These are phyloP conservation scores for Callochromis pleurospilus DNA, from an alignment of 2,113 vertebrate genomes.

Conservation along the genomic window DNA sequence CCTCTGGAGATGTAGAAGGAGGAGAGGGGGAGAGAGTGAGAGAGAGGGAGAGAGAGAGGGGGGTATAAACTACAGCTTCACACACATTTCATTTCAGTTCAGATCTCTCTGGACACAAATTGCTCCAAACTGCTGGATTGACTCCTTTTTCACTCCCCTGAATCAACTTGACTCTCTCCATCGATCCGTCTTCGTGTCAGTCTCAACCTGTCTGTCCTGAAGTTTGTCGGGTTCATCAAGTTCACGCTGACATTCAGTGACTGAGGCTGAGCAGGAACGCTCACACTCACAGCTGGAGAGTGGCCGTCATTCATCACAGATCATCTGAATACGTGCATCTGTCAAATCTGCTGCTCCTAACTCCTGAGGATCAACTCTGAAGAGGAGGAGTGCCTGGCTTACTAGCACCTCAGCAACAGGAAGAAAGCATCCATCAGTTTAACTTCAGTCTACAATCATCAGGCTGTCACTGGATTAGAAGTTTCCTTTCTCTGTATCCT, in stretches of 20 bases:
- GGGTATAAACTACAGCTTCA: slow-evolving; percentile 6
- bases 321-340: not conserved
- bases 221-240: not conserved
- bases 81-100: not conserved
- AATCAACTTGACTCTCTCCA: not conserved
- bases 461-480: not conserved
- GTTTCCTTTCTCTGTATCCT: not conserved
- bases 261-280: not conserved
- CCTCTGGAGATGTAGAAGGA: slow-evolving; percentile 42
- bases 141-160: not conserved
- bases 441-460: rapidly evolving
- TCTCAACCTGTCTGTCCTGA: not conserved
- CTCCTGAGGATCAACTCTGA: not conserved
- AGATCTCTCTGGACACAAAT: slow-evolving; percentile 15
- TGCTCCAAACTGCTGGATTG: not conserved
- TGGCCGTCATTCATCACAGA: not conserved
- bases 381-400: not conserved
- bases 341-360: not conserved
- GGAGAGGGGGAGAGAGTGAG: not conserved
- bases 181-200: not conserved
- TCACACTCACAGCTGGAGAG: not conserved
- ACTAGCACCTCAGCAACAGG: not conserved
- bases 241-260: not conserved
- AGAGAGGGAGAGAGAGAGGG: not conserved
- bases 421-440: not conserved